Conservation (phyloP, 2,888 invertebrate species). For the Sphecodes monilicornis region DNA sequence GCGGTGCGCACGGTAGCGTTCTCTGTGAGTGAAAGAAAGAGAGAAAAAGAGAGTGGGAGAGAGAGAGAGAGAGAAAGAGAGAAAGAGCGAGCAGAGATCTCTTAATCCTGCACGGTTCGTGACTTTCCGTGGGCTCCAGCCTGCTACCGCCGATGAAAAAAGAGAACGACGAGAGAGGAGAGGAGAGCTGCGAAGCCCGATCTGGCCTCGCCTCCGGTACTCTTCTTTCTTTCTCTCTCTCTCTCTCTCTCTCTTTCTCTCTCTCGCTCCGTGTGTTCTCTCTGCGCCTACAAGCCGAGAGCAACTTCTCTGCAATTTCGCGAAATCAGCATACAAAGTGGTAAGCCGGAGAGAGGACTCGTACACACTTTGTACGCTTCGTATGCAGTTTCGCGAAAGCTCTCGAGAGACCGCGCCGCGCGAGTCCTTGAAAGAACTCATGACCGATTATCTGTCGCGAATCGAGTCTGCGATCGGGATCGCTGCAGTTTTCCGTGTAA, state of each 20-base stretch:
- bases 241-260: slow-evolving; percentile 2
- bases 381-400: slow-evolving; percentile 50
- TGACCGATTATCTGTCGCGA: slow-evolving; percentile 9
- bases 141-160: slow-evolving; percentile 32
- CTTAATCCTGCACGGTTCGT: slow-evolving; percentile 51
- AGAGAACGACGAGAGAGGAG: slow-evolving; percentile 29
- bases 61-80: neutral
- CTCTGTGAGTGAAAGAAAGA: neutral
- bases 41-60: neutral
- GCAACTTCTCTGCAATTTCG: slow-evolving; percentile 60
- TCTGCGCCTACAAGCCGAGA: slow-evolving; percentile 1
- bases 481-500: neutral
- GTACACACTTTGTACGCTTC: slow-evolving; percentile 9
- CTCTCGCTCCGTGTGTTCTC: slow-evolving; percentile 14
- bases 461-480: slow-evolving; percentile 3
- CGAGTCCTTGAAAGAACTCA: slow-evolving; percentile 50
- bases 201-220: slow-evolving; percentile 51
- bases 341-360: slow-evolving; percentile 24
- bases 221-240: neutral
- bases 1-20: slow-evolving; percentile 40
- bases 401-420: slow-evolving; percentile 34
- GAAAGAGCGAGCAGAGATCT: slow-evolving; percentile 33
- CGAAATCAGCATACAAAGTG: slow-evolving; percentile 62
- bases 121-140: slow-evolving; percentile 44
- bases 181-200: slow-evolving; percentile 54